Evolutionary conservation across 1,140 invertebrate genomes (phyloP), one percentile per base, ranked within the genome.

Genomic region (Drosophila nikananu): DNA sequence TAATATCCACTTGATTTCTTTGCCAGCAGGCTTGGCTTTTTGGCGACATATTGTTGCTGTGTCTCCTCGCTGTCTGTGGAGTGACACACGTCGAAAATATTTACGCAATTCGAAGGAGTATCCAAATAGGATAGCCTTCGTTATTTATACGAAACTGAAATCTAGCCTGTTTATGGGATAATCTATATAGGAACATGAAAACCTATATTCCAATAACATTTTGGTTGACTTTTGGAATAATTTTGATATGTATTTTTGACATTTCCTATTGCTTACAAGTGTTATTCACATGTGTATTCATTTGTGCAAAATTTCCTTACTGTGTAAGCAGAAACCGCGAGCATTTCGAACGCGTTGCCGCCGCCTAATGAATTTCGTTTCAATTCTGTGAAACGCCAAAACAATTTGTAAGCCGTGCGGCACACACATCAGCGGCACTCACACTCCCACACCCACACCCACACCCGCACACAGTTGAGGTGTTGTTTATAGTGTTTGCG

Each of bases 401-500:
- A 74, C 84, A 89, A 87, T 87, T 89, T 89, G 84, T 89, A 80
- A 70, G 57, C 42, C 42, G 58, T 46, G 74, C 75, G 54, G 63
- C 48, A 66, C 52, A 67, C 62, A 77, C 71, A 48, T 32, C 49
- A 42, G 23, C 23, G 48, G 51, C 27, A 55, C 37, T 30, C 49
- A 58, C 59, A 59, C 44, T 32, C 21, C 32, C 42, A 46, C 59
- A 62, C 62, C 35, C 59, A 59, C 44, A 39, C 21, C 32, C 42
- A 46, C 59, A 62, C 62, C 35, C 59, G 44, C 41, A 46, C 42
- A 51, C 23, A 21, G 71, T 39, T 49, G 70, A 84, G 81, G 78
- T 80, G 84, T 86, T 91, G 89, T 83, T 91, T 91, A 91, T 91
- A 91, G 83, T 91, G 86, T 87, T 91, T 91, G 90, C 81, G 86